phyloP scores from a whole-genome alignment of 92 coral and sea anemone genomes.

The Heliopora coerulea region DNA sequence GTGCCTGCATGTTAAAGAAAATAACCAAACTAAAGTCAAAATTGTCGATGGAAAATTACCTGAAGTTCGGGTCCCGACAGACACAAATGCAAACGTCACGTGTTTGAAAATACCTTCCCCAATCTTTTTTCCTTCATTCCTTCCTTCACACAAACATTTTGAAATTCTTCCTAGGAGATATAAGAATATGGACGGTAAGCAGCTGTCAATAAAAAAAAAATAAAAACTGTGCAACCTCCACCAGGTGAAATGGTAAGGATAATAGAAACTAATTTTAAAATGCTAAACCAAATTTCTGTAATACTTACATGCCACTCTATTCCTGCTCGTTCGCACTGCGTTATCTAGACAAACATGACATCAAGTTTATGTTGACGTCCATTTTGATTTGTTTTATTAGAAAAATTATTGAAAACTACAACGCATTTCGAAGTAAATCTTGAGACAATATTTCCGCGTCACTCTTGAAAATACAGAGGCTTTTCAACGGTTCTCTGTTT shows the following conservation, averaged over 20 bases:
- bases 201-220: neutral
- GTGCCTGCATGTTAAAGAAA: too few relatives aligned
- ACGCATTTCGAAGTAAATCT: neutral
- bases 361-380: neutral
- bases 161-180: constrained; percentile 96
- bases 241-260: too few relatives aligned
- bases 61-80: too few relatives aligned
- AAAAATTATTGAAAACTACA: neutral
- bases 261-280: neutral
- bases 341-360: constrained; percentile 42
- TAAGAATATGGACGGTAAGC: too few relatives aligned
- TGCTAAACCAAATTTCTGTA: neutral
- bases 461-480: too few relatives aligned
- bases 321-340: constrained; percentile 93
- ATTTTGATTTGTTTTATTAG: neutral
- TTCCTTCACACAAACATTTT: constrained; percentile 73
- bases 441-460: neutral
- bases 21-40: too few relatives aligned
- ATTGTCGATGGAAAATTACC: too few relatives aligned
- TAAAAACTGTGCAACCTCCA: neutral
- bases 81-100: neutral
- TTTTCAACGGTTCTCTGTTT: neutral
- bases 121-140: constrained; percentile 91
- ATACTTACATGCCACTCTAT: constrained; percentile 92
- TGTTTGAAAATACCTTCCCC: constrained; percentile 54